Conservation (phyloP, 2,888 invertebrate species). For the Synanthedon formicaeformis region DNA sequence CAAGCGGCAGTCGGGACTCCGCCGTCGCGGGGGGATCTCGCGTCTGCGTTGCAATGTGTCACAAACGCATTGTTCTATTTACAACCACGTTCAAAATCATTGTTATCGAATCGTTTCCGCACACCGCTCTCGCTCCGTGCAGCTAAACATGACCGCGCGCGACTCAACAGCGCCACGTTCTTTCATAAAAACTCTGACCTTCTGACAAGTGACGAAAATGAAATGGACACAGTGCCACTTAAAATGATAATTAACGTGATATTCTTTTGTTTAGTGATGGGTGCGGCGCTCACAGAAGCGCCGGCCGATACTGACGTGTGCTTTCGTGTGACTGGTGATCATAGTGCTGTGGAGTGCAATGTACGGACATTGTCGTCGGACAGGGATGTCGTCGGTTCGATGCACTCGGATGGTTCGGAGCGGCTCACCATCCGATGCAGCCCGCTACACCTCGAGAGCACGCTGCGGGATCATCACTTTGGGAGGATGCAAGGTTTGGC, state of each 20-base stretch:
- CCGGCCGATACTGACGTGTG: slow-evolving; percentile 57
- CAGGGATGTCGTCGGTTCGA: slow-evolving; percentile 73
- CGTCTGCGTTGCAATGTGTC: slow-evolving; percentile 22
- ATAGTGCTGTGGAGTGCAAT: slow-evolving; percentile 69
- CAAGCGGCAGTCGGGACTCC: slow-evolving; percentile 59
- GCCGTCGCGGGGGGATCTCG: slow-evolving; percentile 53
- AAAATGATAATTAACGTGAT: slow-evolving; percentile 66
- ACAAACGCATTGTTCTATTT: slow-evolving; percentile 20
- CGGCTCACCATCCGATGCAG: slow-evolving; percentile 81
- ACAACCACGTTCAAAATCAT: slow-evolving; percentile 22
- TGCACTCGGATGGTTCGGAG: slow-evolving; percentile 78
- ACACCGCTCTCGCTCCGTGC: slow-evolving; percentile 32
- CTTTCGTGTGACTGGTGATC: slow-evolving; percentile 52
- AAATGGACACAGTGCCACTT: slow-evolving; percentile 62
- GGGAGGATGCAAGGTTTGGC: slow-evolving; percentile 81
- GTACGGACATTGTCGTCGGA: slow-evolving; percentile 78
- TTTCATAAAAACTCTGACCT: slow-evolving; percentile 31
- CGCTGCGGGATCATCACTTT: slow-evolving; percentile 79
- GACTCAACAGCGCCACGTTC: slow-evolving; percentile 32
- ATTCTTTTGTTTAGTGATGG: slow-evolving; percentile 68
- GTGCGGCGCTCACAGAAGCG: slow-evolving; percentile 66
- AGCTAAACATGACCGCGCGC: slow-evolving; percentile 49
- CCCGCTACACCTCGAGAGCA: slow-evolving; percentile 73
- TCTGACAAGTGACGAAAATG: slow-evolving; percentile 60
- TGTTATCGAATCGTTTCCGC: slow-evolving; percentile 32